Evolutionary conservation across 2,888 invertebrate species (phyloP).

Genomic region (Agrenia bidenticulata): DNA sequence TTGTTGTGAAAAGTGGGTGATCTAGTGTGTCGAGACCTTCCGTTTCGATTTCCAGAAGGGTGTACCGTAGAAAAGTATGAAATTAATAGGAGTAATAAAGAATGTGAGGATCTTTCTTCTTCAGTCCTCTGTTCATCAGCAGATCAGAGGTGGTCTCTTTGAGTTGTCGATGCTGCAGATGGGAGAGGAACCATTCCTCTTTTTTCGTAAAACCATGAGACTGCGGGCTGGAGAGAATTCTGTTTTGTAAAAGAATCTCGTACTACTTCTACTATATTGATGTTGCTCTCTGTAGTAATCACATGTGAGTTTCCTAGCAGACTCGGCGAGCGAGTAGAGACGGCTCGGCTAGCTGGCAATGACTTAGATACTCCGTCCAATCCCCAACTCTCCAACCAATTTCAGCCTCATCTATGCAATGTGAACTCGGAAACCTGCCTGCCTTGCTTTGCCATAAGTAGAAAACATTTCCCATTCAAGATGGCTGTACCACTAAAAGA

Average conservation of each 20-base stretch:
- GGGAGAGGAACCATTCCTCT: slow-evolving; percentile 21
- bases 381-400: not conserved
- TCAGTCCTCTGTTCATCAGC: no score
- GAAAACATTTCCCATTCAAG: slow-evolving; percentile 30
- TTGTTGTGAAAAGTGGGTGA: no score
- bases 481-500: slow-evolving; percentile 24
- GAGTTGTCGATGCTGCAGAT: slow-evolving; percentile 17
- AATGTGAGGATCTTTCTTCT: no score
- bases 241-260: slow-evolving; percentile 14
- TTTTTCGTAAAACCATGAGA: slow-evolving; percentile 18
- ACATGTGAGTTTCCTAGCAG: slow-evolving; percentile 1
- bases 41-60: no score
- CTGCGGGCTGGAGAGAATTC: slow-evolving; percentile 19
- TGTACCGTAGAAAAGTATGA: no score
- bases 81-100: no score
- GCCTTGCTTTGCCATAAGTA: not conserved
- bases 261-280: slow-evolving; percentile 1
- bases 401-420: not conserved
- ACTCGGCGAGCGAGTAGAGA: not conserved
- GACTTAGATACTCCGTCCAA: not conserved
- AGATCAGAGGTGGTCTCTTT: slow-evolving; percentile 1
- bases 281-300: slow-evolving; percentile 14
- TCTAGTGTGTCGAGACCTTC: no score
- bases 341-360: not conserved
- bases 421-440: slow-evolving; percentile 1